These are phyloP conservation scores for Eremophila alpestris DNA, from an alignment of 2,797 vertebrate species.

Conservation along the genomic window DNA sequence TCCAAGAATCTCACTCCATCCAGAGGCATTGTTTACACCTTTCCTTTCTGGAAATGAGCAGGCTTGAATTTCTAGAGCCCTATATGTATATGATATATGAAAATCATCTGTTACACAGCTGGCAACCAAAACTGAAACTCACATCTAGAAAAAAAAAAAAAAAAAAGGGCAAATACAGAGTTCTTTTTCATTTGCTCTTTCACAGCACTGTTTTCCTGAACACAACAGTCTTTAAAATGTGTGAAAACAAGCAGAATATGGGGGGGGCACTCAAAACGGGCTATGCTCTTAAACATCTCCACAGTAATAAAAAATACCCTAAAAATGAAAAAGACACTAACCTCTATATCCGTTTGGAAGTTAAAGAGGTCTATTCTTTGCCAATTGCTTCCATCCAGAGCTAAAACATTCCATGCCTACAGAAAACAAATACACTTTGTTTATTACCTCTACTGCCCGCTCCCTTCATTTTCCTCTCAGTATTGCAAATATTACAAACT, in stretches of 20 bases:
- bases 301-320: neutral
- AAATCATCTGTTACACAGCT: neutral
- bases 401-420: slow-evolving; percentile 95
- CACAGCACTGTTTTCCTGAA: neutral
- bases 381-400: slow-evolving; percentile 97
- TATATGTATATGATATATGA: neutral
- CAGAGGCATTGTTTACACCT: neutral
- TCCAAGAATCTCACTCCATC: neutral
- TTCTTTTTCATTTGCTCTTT: neutral
- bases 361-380: slow-evolving; percentile 97
- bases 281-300: neutral
- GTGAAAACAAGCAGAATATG: neutral
- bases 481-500: neutral
- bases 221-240: neutral
- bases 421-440: neutral
- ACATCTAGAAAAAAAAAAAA: neutral
- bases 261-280: neutral
- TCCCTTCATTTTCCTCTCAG: neutral
- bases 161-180: neutral
- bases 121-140: neutral
- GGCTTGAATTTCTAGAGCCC: neutral
- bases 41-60: neutral
- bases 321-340: slow-evolving; percentile 64
- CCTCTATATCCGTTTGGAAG: slow-evolving; percentile 97
- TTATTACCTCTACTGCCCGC: neutral